Percentiles rank a stretch among this genome's conserved stretches.
These are phyloP conservation scores for Tragelaphus imberbis DNA, from an alignment of 2,113 vertebrate genomes.

Conservation along the genomic window DNA sequence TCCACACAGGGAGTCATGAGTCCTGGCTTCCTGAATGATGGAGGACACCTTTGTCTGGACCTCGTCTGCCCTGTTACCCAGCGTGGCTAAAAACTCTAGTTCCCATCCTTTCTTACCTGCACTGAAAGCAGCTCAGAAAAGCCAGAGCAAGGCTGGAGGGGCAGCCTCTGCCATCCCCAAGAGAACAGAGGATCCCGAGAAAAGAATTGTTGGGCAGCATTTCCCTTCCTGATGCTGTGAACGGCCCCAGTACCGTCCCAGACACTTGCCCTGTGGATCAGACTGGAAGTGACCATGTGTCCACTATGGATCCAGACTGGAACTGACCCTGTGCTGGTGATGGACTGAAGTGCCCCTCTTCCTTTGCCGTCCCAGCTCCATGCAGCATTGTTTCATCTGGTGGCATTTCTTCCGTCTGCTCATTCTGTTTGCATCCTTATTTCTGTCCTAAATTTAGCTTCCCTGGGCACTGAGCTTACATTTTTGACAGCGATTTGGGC, in stretches of 20 bases:
- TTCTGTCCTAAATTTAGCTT: slow-evolving; percentile 1
- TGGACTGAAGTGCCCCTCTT: neutral
- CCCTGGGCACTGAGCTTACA: neutral
- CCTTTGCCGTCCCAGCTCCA: neutral
- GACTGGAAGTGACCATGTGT: rapidly evolving
- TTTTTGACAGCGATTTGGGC: neutral
- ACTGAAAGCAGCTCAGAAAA: neutral
- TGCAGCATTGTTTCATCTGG: neutral
- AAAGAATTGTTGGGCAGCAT: neutral
- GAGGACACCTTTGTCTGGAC: neutral
- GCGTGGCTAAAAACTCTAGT: neutral
- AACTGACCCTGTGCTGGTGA: rapidly evolving
- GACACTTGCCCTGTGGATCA: neutral
- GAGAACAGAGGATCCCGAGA: neutral
- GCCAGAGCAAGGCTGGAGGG: neutral
- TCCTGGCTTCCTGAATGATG: neutral
- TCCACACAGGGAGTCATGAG: neutral
- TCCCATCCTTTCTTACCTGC: neutral
- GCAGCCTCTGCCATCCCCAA: neutral
- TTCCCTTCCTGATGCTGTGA: neutral
- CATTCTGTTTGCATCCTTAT: neutral
- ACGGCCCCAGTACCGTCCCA: neutral
- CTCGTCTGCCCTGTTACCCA: neutral
- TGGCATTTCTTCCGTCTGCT: neutral
- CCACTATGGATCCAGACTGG: rapidly evolving